These are phyloP conservation scores for Phalacrocorax carbo DNA, from an alignment of 2,113 vertebrate genomes.

Conservation along the genomic window DNA sequence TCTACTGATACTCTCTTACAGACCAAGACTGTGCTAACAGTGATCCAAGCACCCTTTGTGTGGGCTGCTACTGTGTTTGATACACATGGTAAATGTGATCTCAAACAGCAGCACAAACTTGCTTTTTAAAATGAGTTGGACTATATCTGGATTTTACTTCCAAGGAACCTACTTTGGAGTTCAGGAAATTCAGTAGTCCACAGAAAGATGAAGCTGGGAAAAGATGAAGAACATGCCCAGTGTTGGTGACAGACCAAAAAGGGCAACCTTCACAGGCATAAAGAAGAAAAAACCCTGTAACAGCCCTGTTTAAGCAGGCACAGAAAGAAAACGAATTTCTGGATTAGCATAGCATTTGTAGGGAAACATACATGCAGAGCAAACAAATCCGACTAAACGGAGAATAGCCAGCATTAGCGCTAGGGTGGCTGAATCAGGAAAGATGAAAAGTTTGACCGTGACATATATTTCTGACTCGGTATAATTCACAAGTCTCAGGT, in stretches of 20 bases:
- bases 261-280: not conserved
- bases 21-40: not conserved
- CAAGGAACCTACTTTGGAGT: not conserved
- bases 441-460: not conserved
- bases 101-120: not conserved
- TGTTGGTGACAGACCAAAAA: not conserved
- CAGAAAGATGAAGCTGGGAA: not conserved
- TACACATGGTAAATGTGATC: not conserved
- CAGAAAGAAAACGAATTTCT: not conserved
- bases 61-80: not conserved
- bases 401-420: not conserved
- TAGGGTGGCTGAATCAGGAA: not conserved
- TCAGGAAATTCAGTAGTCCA: not conserved
- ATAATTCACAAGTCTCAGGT: not conserved
- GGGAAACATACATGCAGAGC: fast-evolving
- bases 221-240: fast-evolving
- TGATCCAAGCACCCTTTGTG: not conserved
- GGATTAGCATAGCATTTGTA: not conserved
- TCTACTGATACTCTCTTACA: not conserved
- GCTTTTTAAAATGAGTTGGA: not conserved
- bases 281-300: not conserved
- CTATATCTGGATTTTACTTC: not conserved
- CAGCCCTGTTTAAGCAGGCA: not conserved
- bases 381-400: fast-evolving
- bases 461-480: not conserved